phyloP scores from a whole-genome alignment of 2,888 invertebrate species.

The Pristionchus fissidentatus region DNA sequence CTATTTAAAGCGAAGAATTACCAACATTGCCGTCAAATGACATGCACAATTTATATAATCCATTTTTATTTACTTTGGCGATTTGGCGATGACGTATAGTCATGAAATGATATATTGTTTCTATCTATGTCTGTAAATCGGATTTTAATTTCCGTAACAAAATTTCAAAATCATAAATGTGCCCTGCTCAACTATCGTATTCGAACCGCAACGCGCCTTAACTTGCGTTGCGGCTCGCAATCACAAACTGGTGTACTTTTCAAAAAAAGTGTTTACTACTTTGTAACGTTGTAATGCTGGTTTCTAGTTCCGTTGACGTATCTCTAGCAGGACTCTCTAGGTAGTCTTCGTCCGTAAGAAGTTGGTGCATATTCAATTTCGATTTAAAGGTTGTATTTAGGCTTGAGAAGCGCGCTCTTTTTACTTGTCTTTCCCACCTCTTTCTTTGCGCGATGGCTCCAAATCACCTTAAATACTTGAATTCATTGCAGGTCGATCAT shows the following conservation, averaged over 20 bases:
- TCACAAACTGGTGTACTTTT: slow-evolving; percentile 9
- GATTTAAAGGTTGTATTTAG: neutral
- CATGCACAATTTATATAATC: no score
- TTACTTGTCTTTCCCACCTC: neutral
- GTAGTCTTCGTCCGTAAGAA: neutral
- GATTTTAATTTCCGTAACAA: no score
- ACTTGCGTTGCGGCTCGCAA: neutral
- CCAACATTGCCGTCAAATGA: no score
- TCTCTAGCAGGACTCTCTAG: neutral
- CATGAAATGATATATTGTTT: no score
- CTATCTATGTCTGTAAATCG: no score
- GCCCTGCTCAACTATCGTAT: no score
- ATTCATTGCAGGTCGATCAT: slow-evolving; percentile 22
- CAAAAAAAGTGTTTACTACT: neutral
- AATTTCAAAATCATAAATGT: no score
- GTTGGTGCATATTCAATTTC: neutral
- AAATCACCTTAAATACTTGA: neutral
- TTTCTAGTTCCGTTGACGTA: neutral
- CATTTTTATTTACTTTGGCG: no score
- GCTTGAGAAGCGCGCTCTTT: neutral
- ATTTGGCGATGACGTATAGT: no score
- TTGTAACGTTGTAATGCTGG: neutral
- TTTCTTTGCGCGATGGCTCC: neutral
- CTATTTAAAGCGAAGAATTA: no score
- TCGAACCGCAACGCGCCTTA: neutral